Evolutionary conservation across 2,113 vertebrate species (phyloP).

Genomic region (Mustela lutreola): DNA sequence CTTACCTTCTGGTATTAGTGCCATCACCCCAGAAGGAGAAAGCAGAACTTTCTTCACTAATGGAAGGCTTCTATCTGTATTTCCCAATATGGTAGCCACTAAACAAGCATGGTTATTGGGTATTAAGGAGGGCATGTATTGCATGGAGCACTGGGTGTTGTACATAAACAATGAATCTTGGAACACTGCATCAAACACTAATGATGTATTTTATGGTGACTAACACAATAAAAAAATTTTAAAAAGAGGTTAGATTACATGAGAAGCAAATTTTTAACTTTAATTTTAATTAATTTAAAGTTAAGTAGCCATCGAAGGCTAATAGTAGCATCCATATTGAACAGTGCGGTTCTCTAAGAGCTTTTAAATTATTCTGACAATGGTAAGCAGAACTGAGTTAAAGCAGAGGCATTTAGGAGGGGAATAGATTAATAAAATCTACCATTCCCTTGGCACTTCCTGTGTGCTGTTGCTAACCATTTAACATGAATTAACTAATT

Average conservation of each 20-base stretch:
- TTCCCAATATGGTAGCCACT: not conserved
- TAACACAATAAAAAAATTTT: no score
- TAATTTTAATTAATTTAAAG: constrained; percentile 13
- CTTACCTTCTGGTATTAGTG: not conserved
- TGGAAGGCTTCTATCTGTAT: not conserved
- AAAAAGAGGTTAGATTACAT: not conserved
- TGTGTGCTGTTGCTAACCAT: not conserved
- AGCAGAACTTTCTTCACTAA: not conserved
- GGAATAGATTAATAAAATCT: not conserved
- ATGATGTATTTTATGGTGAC: no score
- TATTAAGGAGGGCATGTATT: no score
- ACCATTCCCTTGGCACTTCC: not conserved
- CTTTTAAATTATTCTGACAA: not conserved
- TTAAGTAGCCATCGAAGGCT: not conserved
- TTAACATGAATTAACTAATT: not conserved
- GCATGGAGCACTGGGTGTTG: no score
- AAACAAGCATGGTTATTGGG: not conserved
- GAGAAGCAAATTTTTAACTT: not conserved
- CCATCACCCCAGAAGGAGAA: not conserved
- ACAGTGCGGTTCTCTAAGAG: not conserved
- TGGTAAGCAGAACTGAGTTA: not conserved
- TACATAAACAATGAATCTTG: no score
- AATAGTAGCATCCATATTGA: not conserved
- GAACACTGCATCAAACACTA: no score
- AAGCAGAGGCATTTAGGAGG: not conserved